These are phyloP conservation scores for Dasysyrphus albostriatus DNA, from an alignment of 2,888 invertebrate species.

Conservation along the genomic window DNA sequence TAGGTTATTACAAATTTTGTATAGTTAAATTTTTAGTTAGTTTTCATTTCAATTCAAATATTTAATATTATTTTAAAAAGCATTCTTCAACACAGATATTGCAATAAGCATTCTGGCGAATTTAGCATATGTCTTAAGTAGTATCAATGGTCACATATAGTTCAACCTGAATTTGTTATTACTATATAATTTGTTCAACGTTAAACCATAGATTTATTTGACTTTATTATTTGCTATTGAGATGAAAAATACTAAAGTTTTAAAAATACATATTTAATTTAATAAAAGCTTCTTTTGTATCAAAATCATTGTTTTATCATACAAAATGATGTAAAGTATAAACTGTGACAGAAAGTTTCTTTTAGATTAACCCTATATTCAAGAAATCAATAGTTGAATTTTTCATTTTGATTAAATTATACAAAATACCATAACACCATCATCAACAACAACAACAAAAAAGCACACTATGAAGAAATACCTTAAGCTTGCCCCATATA, in stretches of 20 bases:
- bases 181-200: too few species aligned
- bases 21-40: too few species aligned
- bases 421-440: neutral
- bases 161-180: too few species aligned
- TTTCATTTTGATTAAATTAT: conserved; percentile 30
- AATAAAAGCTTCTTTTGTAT: neutral
- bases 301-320: neutral
- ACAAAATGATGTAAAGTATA: neutral
- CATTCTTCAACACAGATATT: too few species aligned
- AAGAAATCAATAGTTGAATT: conserved; percentile 65
- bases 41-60: too few species aligned
- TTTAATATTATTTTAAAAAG: too few species aligned
- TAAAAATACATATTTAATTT: neutral
- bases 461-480: conserved; percentile 30
- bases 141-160: too few species aligned
- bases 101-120: too few species aligned
- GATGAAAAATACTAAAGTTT: neutral
- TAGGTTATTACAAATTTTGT: too few species aligned
- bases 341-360: neutral
- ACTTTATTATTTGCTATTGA: neutral
- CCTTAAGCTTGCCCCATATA: conserved; percentile 62
- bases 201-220: too few species aligned
- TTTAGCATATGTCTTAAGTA: too few species aligned
- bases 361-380: conserved; percentile 40
- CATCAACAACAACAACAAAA: neutral